A percentile compares a stretch with the other conserved stretches of the same genome.
Evolutionary conservation across 1,140 invertebrate genomes (phyloP).

Genomic region (Leptopilina boulardi): DNA sequence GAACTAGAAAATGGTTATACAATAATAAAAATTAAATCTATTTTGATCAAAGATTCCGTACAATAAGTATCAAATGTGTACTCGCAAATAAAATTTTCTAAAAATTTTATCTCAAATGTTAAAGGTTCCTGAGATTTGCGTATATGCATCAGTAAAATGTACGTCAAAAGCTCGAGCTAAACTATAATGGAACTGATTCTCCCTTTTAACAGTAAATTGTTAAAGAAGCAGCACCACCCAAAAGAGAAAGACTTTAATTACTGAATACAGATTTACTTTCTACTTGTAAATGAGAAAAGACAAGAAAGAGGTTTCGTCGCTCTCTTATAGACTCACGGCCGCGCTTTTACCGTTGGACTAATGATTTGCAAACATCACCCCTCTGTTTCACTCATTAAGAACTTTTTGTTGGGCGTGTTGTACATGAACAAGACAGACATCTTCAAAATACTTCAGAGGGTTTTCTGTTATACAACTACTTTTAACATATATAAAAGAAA

Average conservation of each 20-base stretch:
- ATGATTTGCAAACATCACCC: conserved; percentile 73
- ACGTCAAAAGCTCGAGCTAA: background rate
- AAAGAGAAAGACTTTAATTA: conserved; percentile 38
- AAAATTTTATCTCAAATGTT: no score
- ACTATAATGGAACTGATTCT: conserved; percentile 1
- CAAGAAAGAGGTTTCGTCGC: background rate
- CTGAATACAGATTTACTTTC: conserved; percentile 48
- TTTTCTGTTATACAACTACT: conserved; percentile 35
- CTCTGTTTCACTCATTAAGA: conserved; percentile 63
- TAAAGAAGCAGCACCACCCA: background rate
- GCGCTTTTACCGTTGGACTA: conserved; percentile 60
- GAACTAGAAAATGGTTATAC: no score
- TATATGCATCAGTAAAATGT: background rate
- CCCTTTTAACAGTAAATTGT: conserved; percentile 25
- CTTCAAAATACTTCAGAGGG: conserved; percentile 55
- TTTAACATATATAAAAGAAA: conserved; percentile 35
- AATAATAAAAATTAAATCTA: no score
- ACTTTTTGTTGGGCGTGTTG: conserved; percentile 60
- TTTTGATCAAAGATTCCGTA: no score
- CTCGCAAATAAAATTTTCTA: no score
- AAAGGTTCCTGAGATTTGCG: no score
- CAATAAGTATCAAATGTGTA: no score
- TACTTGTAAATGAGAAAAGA: conserved; percentile 39
- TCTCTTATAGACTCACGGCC: conserved; percentile 34
- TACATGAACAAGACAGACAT: conserved; percentile 61